phyloP scores from a whole-genome alignment of 2,888 invertebrate genomes.

The Tipula lateralis region DNA sequence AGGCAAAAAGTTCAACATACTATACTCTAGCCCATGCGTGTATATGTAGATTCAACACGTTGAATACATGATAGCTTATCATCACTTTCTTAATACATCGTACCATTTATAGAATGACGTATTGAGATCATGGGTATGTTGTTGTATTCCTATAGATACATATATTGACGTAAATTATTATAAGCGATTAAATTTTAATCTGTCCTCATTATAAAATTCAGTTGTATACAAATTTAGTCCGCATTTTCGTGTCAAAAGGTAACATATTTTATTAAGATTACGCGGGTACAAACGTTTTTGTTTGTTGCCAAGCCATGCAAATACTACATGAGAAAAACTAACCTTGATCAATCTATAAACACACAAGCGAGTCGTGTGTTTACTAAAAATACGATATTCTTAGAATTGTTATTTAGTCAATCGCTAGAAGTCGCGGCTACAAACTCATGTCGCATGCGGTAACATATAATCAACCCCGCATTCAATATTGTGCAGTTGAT shows the following conservation, averaged over 20 bases:
- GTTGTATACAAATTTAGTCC: background rate
- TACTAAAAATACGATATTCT: too few relatives aligned
- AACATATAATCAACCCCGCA: too few relatives aligned
- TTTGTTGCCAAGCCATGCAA: background rate
- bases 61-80: background rate
- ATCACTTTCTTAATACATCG: background rate
- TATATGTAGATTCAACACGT: background rate
- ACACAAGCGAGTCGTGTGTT: too few relatives aligned
- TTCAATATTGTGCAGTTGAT: too few relatives aligned
- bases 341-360: background rate
- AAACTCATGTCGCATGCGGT: too few relatives aligned
- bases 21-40: background rate
- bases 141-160: background rate
- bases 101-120: background rate
- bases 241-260: background rate
- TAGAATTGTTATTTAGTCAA: too few relatives aligned
- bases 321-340: background rate
- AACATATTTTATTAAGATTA: background rate
- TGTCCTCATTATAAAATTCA: background rate
- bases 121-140: background rate
- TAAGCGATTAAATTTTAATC: background rate
- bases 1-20: background rate
- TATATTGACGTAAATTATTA: background rate
- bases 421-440: too few relatives aligned
- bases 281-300: background rate